phyloP scores from a whole-genome alignment of 2,797 vertebrate species.

The Etheostoma perlongum region DNA sequence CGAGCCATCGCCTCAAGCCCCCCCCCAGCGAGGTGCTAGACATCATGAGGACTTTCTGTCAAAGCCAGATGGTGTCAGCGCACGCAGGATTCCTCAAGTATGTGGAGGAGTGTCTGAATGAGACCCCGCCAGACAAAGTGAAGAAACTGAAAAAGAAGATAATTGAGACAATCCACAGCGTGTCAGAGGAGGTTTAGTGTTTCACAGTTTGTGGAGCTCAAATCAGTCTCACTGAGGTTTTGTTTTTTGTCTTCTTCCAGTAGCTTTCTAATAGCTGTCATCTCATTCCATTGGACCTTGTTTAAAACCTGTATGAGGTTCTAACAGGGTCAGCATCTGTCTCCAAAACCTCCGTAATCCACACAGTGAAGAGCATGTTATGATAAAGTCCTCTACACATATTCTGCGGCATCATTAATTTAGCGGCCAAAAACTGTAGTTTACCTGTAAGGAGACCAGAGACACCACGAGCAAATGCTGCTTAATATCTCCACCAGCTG shows the following conservation, averaged over 20 bases:
- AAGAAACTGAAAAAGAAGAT: conserved; percentile 73
- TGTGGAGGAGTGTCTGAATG: conserved; percentile 76
- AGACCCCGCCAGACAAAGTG: conserved; percentile 62
- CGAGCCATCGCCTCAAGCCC: background rate
- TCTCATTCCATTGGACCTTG: background rate
- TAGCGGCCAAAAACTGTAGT: background rate
- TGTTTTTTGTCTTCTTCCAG: background rate
- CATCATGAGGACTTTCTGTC: conserved; percentile 58
- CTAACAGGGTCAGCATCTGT: background rate
- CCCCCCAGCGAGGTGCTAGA: conserved; percentile 33
- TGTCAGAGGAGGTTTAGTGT: conserved; percentile 46
- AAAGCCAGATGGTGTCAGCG: conserved; percentile 35
- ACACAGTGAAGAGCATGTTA: background rate
- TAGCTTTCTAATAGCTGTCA: background rate
- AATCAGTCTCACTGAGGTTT: background rate
- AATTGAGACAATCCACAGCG: conserved; percentile 68
- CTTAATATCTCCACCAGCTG: no score
- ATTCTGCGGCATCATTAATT: background rate
- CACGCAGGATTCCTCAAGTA: conserved; percentile 73
- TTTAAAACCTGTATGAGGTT: background rate
- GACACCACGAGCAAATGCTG: background rate
- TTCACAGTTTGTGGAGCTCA: background rate
- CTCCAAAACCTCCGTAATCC: background rate
- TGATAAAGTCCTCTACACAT: background rate
- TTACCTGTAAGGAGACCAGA: background rate